Base-by-base conservation (phyloP, 2,113 vertebrate genomes). In the Tupaia chinensis region DNA sequence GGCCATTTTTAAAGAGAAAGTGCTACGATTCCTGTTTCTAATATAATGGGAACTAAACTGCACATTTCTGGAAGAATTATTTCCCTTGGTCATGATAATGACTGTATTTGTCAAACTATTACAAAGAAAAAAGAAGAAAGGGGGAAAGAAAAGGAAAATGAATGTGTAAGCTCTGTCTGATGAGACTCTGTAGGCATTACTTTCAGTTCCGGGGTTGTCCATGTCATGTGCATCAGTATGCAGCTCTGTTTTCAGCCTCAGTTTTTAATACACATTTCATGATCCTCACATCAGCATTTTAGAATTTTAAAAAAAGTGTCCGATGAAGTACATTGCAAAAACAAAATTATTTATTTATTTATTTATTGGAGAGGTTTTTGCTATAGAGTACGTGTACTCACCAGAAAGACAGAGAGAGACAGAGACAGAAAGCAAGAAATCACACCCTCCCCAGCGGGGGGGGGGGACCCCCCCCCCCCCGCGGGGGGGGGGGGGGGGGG, bases 1-100 rank as follows among this genome's bases (percentile, higher is more conserved):
- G 34, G 16, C 56, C 17, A 34, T 74, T 86, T 97, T 93, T 86
- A 13, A 90, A 85, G 29, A 86, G 60, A 92, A 87, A 68, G 15
- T 44, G 7, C 84, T 68, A 94, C 81, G 20, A 70, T 82, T 78
- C 15, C 32, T 68, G 6, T 91, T 85, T 90, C 76, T 94, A 91
- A 77, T 27, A 1, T 66, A 65, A 80, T 89, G 44, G 9, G 32
- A 86, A 65, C 54, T 29, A 61, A 74, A 2, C 23, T 82, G n/a
- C 11, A 27, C 22, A 66, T 70, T 79, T 88, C 60, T 70, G 19
- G 29, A 90, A 92, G 29, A 88, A 72, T 88, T 76, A 22, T 80
- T 89, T 95, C 54, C 29, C 58, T 11, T 27, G 11, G n/a, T 94
- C 14, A 56, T 53, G 19, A n/a, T 93, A 82, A 81, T 63, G 72